Conservation (phyloP, 1,140 invertebrate genomes). For the Drosophila albomicans region DNA sequence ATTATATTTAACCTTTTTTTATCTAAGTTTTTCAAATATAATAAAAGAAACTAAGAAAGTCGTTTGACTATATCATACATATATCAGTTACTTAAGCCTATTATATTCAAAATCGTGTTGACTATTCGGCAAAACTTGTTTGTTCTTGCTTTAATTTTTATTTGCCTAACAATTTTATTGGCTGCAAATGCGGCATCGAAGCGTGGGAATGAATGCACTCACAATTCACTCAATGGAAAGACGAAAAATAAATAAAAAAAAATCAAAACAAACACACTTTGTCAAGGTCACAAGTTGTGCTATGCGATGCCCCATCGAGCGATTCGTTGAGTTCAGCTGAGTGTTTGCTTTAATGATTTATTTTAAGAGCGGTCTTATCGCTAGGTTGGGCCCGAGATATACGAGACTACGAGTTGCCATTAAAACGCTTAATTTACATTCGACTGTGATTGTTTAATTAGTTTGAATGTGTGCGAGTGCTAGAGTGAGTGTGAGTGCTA, state of each 20-base stretch:
- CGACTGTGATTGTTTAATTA: constrained; percentile 40
- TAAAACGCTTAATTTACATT: constrained; percentile 37
- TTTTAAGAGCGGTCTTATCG: constrained; percentile 46
- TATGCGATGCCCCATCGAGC: constrained; percentile 34
- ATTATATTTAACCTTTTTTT: too few relatives aligned
- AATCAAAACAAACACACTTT: neutral
- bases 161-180: constrained; percentile 69
- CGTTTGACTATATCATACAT: too few relatives aligned
- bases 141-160: constrained; percentile 42
- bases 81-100: too few relatives aligned
- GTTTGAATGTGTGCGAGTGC: constrained; percentile 11
- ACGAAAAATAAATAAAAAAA: constrained; percentile 30
- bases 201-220: constrained; percentile 73
- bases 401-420: constrained; percentile 1
- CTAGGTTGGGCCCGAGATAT: constrained; percentile 6
- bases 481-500: constrained; percentile 20
- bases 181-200: constrained; percentile 59
- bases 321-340: constrained; percentile 42
- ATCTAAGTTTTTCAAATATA: too few relatives aligned
- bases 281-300: constrained; percentile 50
- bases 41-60: too few relatives aligned
- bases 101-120: neutral
- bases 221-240: constrained; percentile 17
- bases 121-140: constrained; percentile 9
- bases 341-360: constrained; percentile 71